Evolutionary conservation across 2,797 vertebrate genomes (phyloP).

Genomic region (Microhierax caerulescens): DNA sequence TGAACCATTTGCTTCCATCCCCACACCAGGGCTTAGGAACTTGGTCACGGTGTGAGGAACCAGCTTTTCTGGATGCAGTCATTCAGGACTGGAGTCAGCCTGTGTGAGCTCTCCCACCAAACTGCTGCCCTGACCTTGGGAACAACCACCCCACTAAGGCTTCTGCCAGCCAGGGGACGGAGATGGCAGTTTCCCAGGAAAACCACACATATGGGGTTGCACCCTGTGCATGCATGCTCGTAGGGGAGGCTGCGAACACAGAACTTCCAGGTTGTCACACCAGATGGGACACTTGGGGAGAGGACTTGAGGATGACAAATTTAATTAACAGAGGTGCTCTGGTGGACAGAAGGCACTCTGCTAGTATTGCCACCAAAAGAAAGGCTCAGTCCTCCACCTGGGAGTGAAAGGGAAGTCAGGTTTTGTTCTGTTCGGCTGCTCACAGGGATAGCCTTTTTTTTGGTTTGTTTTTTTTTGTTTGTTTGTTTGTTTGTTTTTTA

Average conservation of each 20-base stretch:
- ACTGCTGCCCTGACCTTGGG: neutral
- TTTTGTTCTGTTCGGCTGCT: neutral
- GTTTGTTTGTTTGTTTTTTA: neutral
- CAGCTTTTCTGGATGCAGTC: neutral
- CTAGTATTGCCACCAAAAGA: neutral
- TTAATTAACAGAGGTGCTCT: neutral
- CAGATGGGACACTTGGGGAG: neutral
- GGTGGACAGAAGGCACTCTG: neutral
- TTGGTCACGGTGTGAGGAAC: neutral
- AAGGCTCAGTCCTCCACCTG: neutral
- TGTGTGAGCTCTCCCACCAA: neutral
- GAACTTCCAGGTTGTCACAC: neutral
- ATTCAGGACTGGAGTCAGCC: neutral
- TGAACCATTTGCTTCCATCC: neutral
- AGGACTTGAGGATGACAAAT: neutral
- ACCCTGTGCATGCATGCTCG: rapidly evolving
- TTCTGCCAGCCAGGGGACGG: neutral
- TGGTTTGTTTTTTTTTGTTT: neutral
- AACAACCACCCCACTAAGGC: neutral
- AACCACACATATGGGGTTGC: rapidly evolving
- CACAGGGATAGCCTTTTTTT: neutral
- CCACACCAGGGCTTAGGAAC: neutral
- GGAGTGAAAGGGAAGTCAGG: neutral
- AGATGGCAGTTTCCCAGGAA: neutral
- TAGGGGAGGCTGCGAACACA: neutral